Percentiles rank a stretch among this genome's conserved stretches.
Evolutionary conservation across 2,797 vertebrate genomes (phyloP).

Genomic region (Pseudopleuronectes americanus): DNA sequence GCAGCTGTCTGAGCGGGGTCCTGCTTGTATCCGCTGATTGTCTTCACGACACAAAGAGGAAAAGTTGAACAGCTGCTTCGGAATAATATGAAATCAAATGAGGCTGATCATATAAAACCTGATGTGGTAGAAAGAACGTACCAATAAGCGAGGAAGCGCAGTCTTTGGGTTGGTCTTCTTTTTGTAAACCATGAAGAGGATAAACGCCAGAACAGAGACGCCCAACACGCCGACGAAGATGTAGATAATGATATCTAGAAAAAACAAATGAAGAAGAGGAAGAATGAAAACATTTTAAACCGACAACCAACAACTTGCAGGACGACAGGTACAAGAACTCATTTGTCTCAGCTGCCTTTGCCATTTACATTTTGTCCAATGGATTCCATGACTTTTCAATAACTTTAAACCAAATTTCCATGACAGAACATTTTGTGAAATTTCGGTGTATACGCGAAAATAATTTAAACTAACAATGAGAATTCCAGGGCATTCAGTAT

Average conservation of each 20-base stretch:
- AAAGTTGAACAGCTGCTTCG: background rate
- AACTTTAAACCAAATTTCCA: no score
- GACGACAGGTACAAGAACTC: no score
- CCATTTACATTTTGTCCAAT: no score
- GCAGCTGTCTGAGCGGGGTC: no score
- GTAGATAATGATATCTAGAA: background rate
- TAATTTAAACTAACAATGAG: no score
- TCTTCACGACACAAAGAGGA: constrained; percentile 35
- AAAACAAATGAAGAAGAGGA: background rate
- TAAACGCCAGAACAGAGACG: fast-evolving
- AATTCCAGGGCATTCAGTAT: no score
- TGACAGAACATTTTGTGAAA: no score
- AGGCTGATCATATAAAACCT: background rate
- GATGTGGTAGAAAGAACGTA: constrained; percentile 22
- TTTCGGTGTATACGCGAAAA: no score
- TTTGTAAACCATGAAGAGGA: constrained; percentile 15
- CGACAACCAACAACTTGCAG: background rate
- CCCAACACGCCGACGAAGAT: fast-evolving
- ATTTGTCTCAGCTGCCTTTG: no score
- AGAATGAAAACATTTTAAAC: background rate
- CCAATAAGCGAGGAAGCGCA: background rate
- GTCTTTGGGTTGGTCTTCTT: constrained; percentile 3
- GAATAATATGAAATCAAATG: no score
- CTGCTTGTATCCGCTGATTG: fast-evolving
- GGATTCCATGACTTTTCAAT: no score